Evolutionary conservation across 2,113 vertebrate genomes (phyloP).

Genomic region (Phyllostomus hastatus): DNA sequence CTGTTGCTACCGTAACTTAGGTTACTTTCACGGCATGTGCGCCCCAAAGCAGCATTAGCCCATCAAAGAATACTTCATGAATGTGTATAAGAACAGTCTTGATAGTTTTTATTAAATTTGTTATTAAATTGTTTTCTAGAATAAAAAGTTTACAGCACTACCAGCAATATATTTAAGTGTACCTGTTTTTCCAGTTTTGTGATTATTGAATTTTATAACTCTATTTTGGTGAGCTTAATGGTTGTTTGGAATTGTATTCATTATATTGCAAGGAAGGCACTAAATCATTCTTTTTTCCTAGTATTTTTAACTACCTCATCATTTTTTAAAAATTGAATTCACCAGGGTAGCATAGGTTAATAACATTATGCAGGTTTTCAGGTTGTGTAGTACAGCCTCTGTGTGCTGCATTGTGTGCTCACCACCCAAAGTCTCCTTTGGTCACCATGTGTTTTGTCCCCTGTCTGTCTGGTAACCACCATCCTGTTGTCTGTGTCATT

Average conservation of each 20-base stretch:
- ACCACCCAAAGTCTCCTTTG: not conserved
- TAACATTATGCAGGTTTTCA: not conserved
- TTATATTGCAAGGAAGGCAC: not conserved
- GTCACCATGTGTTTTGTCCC: not conserved
- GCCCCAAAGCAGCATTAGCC: not conserved
- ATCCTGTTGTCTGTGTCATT: not conserved
- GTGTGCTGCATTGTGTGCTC: not conserved
- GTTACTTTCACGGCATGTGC: not conserved
- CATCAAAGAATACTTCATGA: not conserved
- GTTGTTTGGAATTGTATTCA: not conserved
- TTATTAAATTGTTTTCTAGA: not conserved
- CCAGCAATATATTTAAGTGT: not conserved
- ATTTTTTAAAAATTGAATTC: not conserved
- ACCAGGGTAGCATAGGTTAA: not conserved
- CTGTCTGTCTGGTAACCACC: not conserved
- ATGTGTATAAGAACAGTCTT: not conserved
- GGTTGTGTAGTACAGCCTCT: not conserved
- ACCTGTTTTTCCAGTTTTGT: not conserved
- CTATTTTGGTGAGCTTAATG: not conserved
- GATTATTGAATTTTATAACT: slow-evolving; percentile 7
- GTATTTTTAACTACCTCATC: not conserved
- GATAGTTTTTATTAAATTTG: not conserved
- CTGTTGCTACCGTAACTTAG: not conserved
- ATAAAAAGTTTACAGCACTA: not conserved
- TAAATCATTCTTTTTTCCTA: not conserved